Percentiles rank a stretch among this genome's conserved stretches.
phyloP scores from a whole-genome alignment of 2,113 vertebrate species.

The Riparia riparia region DNA sequence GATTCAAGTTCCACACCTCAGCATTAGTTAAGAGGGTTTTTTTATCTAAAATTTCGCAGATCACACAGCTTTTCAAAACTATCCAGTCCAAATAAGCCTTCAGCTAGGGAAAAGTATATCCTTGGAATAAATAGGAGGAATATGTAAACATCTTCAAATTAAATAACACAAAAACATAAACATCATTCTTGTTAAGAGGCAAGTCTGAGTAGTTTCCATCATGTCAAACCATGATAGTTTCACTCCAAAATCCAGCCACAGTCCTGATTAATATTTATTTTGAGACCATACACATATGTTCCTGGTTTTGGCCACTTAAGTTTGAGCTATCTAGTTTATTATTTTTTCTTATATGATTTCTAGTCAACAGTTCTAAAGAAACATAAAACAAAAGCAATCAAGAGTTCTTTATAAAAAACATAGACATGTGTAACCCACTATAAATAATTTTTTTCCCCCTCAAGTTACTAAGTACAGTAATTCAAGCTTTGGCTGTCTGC shows the following conservation, averaged over 20 bases:
- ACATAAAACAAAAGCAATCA: conserved; percentile 54
- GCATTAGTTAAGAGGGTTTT: background rate
- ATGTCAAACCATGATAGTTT: background rate
- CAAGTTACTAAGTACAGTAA: conserved; percentile 43
- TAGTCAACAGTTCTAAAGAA: conserved; percentile 7
- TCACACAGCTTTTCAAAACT: background rate
- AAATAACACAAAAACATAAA: background rate
- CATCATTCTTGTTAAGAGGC: background rate
- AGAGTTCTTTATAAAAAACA: conserved; percentile 25
- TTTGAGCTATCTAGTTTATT: background rate
- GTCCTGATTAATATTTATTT: background rate
- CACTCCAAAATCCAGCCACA: background rate
- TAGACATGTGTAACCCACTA: background rate
- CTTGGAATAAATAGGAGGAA: background rate
- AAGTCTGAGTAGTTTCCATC: background rate
- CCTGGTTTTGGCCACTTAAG: background rate
- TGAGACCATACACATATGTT: background rate
- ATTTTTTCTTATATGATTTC: conserved; percentile 23
- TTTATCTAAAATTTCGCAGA: background rate
- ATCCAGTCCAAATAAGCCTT: background rate
- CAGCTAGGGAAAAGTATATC: background rate
- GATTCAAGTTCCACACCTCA: background rate
- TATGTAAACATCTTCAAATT: background rate
- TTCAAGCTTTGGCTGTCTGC: conserved; percentile 63
- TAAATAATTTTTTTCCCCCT: conserved; percentile 21